Conservation (phyloP, 2,888 invertebrate species). For the Hyposoter dolosus region DNA sequence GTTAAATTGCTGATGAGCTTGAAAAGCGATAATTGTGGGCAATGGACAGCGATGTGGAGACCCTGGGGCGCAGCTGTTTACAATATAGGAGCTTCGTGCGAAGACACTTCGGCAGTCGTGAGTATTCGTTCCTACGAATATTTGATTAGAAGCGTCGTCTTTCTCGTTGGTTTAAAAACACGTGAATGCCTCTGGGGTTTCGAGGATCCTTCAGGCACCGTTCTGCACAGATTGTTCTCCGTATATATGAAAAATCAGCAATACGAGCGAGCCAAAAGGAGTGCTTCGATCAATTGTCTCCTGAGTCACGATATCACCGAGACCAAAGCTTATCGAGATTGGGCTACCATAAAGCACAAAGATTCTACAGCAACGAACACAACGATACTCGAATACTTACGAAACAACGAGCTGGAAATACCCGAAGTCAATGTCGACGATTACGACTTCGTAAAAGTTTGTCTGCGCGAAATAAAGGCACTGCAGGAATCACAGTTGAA, state of each 20-base stretch:
- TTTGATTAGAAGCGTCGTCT: slow-evolving; percentile 72
- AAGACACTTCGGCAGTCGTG: slow-evolving; percentile 71
- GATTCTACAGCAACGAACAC: slow-evolving; percentile 47
- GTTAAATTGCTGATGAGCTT: neutral
- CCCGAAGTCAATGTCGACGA: slow-evolving; percentile 70
- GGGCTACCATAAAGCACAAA: slow-evolving; percentile 79
- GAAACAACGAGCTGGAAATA: slow-evolving; percentile 46
- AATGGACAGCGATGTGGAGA: slow-evolving; percentile 74
- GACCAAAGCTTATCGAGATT: slow-evolving; percentile 78
- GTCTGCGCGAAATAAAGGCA: slow-evolving; percentile 76
- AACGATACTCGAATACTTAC: slow-evolving; percentile 76
- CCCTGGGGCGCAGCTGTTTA: slow-evolving; percentile 74
- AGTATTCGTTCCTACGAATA: slow-evolving; percentile 71
- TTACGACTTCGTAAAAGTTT: slow-evolving; percentile 75
- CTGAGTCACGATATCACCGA: slow-evolving; percentile 73
- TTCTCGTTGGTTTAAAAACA: slow-evolving; percentile 73
- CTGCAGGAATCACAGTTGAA: slow-evolving; percentile 73
- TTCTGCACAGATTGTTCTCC: slow-evolving; percentile 73
- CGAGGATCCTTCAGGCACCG: slow-evolving; percentile 58
- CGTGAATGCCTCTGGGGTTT: slow-evolving; percentile 59
- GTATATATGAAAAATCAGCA: slow-evolving; percentile 71
- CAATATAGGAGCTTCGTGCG: slow-evolving; percentile 74
- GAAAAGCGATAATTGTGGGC: slow-evolving; percentile 11
- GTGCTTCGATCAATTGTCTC: slow-evolving; percentile 76
- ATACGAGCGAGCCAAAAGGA: slow-evolving; percentile 77